These are phyloP conservation scores for Drosophila paranaensis DNA, from an alignment of 2,888 invertebrate genomes.

Conservation along the genomic window DNA sequence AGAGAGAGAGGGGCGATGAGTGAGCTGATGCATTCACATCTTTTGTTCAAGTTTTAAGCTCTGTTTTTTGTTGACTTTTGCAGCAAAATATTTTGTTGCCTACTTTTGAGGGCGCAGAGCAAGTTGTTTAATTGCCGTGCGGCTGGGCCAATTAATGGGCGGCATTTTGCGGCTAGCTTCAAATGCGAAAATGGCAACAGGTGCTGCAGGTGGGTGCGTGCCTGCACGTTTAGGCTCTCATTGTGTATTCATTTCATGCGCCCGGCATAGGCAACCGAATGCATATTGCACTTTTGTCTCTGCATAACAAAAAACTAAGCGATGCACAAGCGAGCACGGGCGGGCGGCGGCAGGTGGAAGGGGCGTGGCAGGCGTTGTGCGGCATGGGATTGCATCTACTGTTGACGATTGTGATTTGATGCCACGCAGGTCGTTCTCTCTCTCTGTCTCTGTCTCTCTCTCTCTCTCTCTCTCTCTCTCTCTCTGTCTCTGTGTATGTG, in stretches of 20 bases:
- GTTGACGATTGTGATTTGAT: constrained; percentile 61
- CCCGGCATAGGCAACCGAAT: constrained; percentile 58
- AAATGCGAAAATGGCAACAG: constrained; percentile 50
- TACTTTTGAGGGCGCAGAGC: constrained; percentile 38
- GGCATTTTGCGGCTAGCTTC: constrained; percentile 27
- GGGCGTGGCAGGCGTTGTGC: not conserved
- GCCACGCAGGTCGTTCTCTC: constrained; percentile 41
- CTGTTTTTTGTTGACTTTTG: constrained; percentile 61
- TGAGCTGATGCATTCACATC: constrained; percentile 30
- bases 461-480: too few species aligned
- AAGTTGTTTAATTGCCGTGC: constrained; percentile 48
- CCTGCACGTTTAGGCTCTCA: constrained; percentile 43
- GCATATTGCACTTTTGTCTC: constrained; percentile 63
- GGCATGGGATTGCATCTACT: constrained; percentile 3
- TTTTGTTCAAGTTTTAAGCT: constrained; percentile 69
- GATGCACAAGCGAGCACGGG: constrained; percentile 13
- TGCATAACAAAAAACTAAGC: constrained; percentile 48
- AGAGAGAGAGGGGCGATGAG: not conserved
- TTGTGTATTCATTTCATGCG: constrained; percentile 69
- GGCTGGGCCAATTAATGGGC: constrained; percentile 60
- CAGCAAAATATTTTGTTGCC: constrained; percentile 51
- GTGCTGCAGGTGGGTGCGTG: constrained; percentile 37
- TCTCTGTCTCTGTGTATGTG: not conserved
- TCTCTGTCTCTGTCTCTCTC: too few species aligned
- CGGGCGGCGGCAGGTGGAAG: too few species aligned